A percentile compares a stretch with the other conserved stretches of the same genome.
phyloP scores from a whole-genome alignment of 1,140 invertebrate species.

The Aphaenogaster floridana region DNA sequence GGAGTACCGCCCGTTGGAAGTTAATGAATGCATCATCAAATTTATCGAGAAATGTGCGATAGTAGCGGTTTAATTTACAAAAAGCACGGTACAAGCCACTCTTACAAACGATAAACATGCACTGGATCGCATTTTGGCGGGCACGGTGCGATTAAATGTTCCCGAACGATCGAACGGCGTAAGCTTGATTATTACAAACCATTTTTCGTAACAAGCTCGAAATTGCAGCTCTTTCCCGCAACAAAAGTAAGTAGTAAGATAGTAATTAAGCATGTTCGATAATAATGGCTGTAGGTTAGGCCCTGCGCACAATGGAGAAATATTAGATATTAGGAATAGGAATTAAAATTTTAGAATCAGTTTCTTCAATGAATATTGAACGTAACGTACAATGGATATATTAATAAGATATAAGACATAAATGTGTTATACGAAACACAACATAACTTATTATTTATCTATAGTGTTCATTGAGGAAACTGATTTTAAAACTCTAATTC shows the following conservation, averaged over 20 bases:
- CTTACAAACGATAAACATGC: slow-evolving; percentile 56
- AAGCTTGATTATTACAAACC: slow-evolving; percentile 46
- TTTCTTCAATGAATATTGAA: no score
- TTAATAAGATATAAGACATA: no score
- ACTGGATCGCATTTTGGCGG: background rate
- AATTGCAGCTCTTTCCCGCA: background rate
- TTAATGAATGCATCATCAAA: slow-evolving; percentile 65
- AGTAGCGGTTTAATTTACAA: slow-evolving; percentile 63
- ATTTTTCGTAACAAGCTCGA: slow-evolving; percentile 26
- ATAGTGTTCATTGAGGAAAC: no score
- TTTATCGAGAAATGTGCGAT: slow-evolving; percentile 61
- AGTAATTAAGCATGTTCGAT: slow-evolving; percentile 10
- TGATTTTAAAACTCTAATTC: no score
- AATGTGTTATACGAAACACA: no score
- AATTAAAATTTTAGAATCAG: no score
- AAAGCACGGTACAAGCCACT: slow-evolving; percentile 23
- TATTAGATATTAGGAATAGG: no score
- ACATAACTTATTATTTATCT: no score
- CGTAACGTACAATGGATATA: no score
- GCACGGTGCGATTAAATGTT: slow-evolving; percentile 26
- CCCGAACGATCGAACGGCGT: slow-evolving; percentile 32
- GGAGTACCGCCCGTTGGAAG: slow-evolving; percentile 39
- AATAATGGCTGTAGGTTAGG: background rate
- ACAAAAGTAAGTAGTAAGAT: background rate
- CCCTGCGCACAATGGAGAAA: no score